Evolutionary conservation across 2,888 invertebrate species (phyloP).

Genomic region (Spilarctia lutea): DNA sequence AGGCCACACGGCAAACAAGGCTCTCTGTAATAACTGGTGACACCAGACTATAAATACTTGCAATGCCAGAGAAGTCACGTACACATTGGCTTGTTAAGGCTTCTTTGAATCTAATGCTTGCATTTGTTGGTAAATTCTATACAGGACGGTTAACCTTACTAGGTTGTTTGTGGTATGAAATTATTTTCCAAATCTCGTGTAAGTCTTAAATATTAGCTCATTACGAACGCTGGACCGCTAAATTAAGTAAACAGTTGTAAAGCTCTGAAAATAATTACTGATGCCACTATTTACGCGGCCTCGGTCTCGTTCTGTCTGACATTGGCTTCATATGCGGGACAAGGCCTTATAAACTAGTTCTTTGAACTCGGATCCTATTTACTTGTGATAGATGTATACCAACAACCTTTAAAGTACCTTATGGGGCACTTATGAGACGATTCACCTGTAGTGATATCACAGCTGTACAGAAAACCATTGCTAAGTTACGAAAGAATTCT

Average conservation of each 20-base stretch:
- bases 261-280: neutral
- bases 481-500: neutral
- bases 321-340: slow-evolving; percentile 4
- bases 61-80: too few relatives aligned
- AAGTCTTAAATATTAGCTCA: neutral
- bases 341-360: slow-evolving; percentile 2
- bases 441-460: too few relatives aligned
- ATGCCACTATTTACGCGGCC: neutral
- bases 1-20: too few relatives aligned
- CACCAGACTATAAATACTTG: too few relatives aligned
- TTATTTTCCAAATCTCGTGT: neutral
- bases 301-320: neutral
- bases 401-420: neutral
- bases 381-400: neutral
- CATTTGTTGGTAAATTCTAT: neutral
- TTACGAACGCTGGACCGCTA: neutral
- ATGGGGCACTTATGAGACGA: too few relatives aligned
- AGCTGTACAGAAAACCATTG: neutral
- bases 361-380: slow-evolving; percentile 3
- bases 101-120: too few relatives aligned
- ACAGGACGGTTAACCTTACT: neutral
- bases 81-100: too few relatives aligned
- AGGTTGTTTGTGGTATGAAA: neutral
- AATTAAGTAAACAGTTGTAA: neutral
- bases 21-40: too few relatives aligned